Evolutionary conservation across 1,140 invertebrate species (phyloP).

Genomic region (Diachasmimorpha longicaudata): DNA sequence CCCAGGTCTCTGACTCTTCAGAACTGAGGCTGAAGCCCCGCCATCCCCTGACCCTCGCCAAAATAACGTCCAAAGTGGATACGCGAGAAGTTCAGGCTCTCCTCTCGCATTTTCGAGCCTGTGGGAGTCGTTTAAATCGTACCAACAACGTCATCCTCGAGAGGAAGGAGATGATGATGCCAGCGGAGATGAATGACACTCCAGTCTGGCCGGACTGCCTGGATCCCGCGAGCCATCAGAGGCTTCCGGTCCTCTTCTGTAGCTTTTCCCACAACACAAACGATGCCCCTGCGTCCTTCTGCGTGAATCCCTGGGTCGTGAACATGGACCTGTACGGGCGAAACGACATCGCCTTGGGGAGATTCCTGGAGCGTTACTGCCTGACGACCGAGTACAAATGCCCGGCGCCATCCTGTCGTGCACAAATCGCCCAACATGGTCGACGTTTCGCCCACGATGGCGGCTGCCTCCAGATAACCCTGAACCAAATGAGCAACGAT

Average conservation of each 20-base stretch:
- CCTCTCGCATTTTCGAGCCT: conserved; percentile 85
- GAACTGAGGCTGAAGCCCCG: conserved; percentile 52
- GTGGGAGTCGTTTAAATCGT: conserved; percentile 73
- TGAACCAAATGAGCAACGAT: conserved; percentile 64
- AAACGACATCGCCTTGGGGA: conserved; percentile 93
- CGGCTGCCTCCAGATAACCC: conserved; percentile 73
- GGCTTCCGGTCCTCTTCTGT: conserved; percentile 88
- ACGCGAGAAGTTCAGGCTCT: conserved; percentile 71
- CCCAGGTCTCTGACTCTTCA: conserved; percentile 22
- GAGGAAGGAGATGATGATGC: conserved; percentile 33
- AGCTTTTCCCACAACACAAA: conserved; percentile 84
- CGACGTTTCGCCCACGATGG: conserved; percentile 82
- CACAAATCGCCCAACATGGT: conserved; percentile 88
- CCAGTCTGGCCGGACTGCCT: conserved; percentile 74
- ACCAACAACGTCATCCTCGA: conserved; percentile 47
- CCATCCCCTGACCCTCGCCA: conserved; percentile 77
- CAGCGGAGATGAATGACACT: conserved; percentile 39
- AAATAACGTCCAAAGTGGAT: conserved; percentile 71
- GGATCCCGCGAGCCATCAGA: conserved; percentile 86
- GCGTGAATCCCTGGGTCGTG: conserved; percentile 88
- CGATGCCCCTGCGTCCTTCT: conserved; percentile 81
- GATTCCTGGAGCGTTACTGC: conserved; percentile 93
- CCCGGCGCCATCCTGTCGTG: conserved; percentile 78
- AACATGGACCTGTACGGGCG: conserved; percentile 94
- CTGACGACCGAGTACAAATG: conserved; percentile 85